phyloP scores from a whole-genome alignment of 2,888 invertebrate genomes.

The Trissonchulus latispiculum region DNA sequence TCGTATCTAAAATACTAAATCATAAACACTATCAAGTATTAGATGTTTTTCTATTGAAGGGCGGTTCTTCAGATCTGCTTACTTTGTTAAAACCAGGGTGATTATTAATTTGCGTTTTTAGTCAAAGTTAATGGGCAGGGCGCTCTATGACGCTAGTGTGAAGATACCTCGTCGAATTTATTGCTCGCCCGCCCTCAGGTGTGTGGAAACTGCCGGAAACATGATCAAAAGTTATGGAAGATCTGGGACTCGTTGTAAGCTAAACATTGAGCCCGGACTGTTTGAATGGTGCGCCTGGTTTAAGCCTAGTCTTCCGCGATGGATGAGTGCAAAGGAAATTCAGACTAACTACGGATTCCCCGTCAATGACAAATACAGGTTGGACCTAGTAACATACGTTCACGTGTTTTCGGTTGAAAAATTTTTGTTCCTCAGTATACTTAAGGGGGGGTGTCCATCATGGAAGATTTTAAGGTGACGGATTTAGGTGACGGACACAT shows the following conservation, averaged over 20 bases:
- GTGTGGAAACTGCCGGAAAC: not conserved
- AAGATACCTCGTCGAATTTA: not conserved
- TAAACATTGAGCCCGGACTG: not conserved
- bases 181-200: not conserved
- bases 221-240: not conserved
- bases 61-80: no score
- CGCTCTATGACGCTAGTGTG: not conserved
- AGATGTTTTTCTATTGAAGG: no score
- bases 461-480: no score
- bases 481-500: no score
- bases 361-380: not conserved
- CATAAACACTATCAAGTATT: no score
- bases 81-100: no score
- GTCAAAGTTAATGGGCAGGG: not conserved
- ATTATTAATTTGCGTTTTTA: not conserved
- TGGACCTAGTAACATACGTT: no score
- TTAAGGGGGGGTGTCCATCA: no score
- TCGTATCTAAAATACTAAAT: no score
- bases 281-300: not conserved
- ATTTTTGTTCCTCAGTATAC: no score
- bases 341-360: not conserved
- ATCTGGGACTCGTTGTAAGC: not conserved
- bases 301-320: not conserved
- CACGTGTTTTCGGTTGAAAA: no score
- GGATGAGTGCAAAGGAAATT: not conserved